Percentiles rank a stretch among this genome's conserved stretches.
Conservation (phyloP, 2,113 vertebrate species). For the Condylura cristata region DNA sequence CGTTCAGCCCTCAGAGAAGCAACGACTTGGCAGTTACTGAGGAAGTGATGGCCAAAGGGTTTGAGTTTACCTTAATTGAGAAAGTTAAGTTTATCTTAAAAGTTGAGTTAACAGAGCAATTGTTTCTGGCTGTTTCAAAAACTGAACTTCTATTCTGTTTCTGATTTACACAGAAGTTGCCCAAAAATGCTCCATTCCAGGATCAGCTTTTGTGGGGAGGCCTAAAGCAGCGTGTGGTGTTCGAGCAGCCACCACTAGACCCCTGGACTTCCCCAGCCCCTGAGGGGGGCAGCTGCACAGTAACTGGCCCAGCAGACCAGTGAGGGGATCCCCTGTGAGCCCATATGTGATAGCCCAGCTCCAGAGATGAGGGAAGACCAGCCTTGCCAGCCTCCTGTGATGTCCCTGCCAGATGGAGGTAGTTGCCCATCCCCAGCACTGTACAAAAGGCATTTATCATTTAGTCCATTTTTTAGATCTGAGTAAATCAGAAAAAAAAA, state of each 20-base stretch:
- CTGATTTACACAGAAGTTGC: neutral
- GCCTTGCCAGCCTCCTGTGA: neutral
- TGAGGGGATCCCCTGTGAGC: neutral
- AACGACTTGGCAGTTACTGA: accelerated
- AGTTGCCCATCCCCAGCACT: neutral
- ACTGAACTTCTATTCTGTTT: neutral
- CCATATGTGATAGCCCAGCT: neutral
- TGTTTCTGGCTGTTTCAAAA: neutral
- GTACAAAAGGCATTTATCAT: neutral
- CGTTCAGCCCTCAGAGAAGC: neutral
- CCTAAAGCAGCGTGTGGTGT: too few species aligned
- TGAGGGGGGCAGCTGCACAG: accelerated
- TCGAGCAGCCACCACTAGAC: neutral
- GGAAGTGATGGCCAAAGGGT: neutral
- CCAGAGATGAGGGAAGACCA: too few species aligned
- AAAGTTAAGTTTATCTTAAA: neutral
- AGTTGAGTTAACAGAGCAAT: conserved; percentile 34
- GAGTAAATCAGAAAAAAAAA: neutral
- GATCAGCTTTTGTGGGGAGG: neutral
- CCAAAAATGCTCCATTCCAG: neutral
- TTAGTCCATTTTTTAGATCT: neutral
- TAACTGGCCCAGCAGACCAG: neutral
- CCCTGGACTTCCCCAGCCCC: too few species aligned
- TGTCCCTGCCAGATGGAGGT: too few species aligned
- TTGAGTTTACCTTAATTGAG: too few species aligned